phyloP scores from a whole-genome alignment of 1,140 invertebrate species.

The Saccostrea cuccullata region DNA sequence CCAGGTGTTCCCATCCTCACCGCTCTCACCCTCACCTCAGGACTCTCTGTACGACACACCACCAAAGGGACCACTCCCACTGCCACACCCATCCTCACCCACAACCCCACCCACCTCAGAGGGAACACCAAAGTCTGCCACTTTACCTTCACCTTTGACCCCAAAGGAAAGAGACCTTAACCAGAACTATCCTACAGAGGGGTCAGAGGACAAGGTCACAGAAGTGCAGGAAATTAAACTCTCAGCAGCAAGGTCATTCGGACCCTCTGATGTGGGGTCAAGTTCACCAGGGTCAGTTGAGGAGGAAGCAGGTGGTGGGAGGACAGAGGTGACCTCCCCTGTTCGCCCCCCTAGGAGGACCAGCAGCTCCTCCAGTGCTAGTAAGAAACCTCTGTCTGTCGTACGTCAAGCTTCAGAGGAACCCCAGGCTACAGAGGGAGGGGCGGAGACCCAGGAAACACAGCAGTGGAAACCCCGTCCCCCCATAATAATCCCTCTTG shows the following conservation, averaged over 20 bases:
- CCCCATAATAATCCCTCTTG: background rate
- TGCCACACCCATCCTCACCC: background rate
- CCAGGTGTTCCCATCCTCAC: background rate
- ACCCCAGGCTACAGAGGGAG: background rate
- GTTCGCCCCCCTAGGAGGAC: background rate
- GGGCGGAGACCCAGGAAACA: background rate
- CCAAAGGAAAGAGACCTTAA: background rate
- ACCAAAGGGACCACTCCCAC: background rate
- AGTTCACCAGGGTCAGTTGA: background rate
- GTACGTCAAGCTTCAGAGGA: background rate
- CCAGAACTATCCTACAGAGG: conserved; percentile 7
- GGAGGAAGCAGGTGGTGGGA: background rate
- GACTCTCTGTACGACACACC: conserved; percentile 3
- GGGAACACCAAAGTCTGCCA: background rate
- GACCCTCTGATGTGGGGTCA: background rate
- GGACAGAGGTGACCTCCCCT: background rate
- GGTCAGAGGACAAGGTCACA: background rate
- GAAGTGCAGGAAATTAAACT: conserved; percentile 2
- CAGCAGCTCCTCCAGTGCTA: conserved; percentile 4
- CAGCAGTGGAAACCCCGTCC: background rate
- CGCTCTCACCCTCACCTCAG: background rate
- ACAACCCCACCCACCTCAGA: background rate
- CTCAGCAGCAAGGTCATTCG: background rate
- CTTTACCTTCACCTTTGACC: background rate
- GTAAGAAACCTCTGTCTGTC: background rate